phyloP scores from a whole-genome alignment of 2,113 vertebrate species.

The Microtus richardsoni region DNA sequence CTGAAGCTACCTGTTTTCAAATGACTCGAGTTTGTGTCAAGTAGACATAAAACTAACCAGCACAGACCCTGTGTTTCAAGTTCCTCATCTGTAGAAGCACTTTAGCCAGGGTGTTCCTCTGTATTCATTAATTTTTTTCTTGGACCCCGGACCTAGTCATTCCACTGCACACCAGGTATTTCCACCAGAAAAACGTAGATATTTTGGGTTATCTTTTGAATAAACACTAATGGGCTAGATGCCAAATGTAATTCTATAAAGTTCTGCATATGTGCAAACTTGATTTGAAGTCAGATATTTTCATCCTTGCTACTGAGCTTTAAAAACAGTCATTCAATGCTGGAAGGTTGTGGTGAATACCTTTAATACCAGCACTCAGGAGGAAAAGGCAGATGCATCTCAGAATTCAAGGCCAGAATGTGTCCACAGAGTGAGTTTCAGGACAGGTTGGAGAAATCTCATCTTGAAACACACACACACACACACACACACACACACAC shows the following conservation, averaged over 20 bases:
- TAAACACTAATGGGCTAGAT: rapidly evolving
- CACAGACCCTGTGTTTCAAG: neutral
- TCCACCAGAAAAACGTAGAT: rapidly evolving
- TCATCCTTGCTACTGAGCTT: too few relatives aligned
- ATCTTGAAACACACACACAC: neutral
- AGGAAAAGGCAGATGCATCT: neutral
- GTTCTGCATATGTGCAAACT: too few relatives aligned
- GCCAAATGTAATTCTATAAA: neutral
- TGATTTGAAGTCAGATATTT: neutral
- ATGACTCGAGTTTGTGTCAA: neutral
- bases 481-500: too few relatives aligned
- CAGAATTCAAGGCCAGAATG: neutral
- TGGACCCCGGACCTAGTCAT: rapidly evolving
- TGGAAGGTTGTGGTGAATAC: neutral
- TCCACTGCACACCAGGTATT: neutral
- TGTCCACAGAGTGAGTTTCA: neutral
- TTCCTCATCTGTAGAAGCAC: neutral
- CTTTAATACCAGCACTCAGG: neutral
- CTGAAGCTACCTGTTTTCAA: neutral
- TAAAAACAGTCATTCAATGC: neutral
- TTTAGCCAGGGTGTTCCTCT: rapidly evolving
- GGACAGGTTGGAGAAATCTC: neutral
- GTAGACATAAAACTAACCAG: neutral
- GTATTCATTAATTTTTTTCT: too few relatives aligned
- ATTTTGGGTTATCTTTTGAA: neutral